A percentile compares a stretch with the other conserved stretches of the same genome.
These are phyloP conservation scores for Passer domesticus DNA, from an alignment of 2,113 vertebrate genomes.

Conservation along the genomic window DNA sequence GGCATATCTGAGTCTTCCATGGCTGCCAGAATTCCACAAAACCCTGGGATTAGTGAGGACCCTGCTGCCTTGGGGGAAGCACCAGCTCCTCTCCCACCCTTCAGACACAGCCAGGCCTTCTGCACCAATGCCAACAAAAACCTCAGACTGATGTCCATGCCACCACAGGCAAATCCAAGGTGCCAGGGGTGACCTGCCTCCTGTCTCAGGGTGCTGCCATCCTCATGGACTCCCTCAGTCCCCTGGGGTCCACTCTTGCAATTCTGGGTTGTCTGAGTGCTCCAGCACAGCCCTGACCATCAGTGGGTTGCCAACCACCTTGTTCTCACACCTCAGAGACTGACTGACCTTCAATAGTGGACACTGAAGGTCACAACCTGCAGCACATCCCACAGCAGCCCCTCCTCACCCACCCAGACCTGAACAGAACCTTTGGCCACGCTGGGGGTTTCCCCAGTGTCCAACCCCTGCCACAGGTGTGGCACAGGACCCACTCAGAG, in stretches of 20 bases:
- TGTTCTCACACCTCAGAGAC: background rate
- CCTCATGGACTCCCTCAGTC: background rate
- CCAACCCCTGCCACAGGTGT: background rate
- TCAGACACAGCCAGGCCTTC: background rate
- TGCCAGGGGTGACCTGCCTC: background rate
- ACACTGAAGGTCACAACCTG: background rate
- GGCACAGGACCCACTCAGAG: background rate
- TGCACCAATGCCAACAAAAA: background rate
- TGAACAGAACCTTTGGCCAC: background rate
- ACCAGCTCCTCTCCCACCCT: background rate
- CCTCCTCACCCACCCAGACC: background rate
- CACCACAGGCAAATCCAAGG: background rate
- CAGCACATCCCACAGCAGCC: background rate
- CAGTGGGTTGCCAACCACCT: fast-evolving
- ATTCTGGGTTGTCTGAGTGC: background rate
- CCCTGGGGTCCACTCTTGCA: background rate
- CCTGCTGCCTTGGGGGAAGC: background rate
- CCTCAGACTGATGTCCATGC: background rate
- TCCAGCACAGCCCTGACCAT: background rate
- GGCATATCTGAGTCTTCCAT: fast-evolving
- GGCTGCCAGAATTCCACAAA: fast-evolving
- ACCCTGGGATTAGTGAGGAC: background rate
- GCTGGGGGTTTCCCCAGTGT: background rate
- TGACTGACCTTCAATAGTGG: background rate
- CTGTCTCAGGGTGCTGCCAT: background rate